Percentiles rank a stretch among this genome's conserved stretches.
phyloP scores from a whole-genome alignment of 2,888 invertebrate genomes.

The Rhagium mordax region DNA sequence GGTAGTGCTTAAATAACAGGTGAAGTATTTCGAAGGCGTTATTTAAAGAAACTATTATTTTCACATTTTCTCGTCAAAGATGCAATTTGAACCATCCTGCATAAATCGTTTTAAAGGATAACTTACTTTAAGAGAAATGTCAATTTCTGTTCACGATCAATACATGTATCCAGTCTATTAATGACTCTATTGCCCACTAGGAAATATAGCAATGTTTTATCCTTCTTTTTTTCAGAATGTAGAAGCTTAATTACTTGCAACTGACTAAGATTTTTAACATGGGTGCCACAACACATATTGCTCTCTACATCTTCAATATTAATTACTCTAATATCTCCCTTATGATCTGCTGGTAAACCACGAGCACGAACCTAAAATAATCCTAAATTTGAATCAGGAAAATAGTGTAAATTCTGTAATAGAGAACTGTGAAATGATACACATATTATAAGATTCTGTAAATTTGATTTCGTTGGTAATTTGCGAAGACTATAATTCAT shows the following conservation, averaged over 20 bases:
- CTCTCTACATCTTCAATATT: slow-evolving; percentile 83
- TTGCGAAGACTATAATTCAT: no score
- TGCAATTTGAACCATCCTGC: no score
- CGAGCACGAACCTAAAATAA: slow-evolving; percentile 75
- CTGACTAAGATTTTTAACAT: slow-evolving; percentile 83
- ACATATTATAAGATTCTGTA: no score
- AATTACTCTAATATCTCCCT: slow-evolving; percentile 83
- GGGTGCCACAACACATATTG: slow-evolving; percentile 92
- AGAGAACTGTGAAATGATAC: no score
- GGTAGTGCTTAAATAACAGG: no score
- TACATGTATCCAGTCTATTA: slow-evolving; percentile 74
- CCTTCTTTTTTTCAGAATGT: slow-evolving; percentile 80
- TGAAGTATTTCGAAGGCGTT: no score
- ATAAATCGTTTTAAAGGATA: no score
- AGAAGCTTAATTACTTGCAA: slow-evolving; percentile 79
- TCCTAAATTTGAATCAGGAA: no score
- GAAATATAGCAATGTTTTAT: slow-evolving; percentile 78
- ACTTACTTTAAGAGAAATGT: slow-evolving; percentile 81
- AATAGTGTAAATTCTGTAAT: no score
- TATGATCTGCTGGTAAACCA: slow-evolving; percentile 86
- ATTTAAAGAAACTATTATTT: no score
- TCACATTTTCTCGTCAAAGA: no score
- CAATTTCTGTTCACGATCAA: slow-evolving; percentile 79
- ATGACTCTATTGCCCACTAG: slow-evolving; percentile 82
- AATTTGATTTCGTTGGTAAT: no score